phyloP scores from a whole-genome alignment of 2,797 vertebrate genomes.

The Sebastes steindachneri region DNA sequence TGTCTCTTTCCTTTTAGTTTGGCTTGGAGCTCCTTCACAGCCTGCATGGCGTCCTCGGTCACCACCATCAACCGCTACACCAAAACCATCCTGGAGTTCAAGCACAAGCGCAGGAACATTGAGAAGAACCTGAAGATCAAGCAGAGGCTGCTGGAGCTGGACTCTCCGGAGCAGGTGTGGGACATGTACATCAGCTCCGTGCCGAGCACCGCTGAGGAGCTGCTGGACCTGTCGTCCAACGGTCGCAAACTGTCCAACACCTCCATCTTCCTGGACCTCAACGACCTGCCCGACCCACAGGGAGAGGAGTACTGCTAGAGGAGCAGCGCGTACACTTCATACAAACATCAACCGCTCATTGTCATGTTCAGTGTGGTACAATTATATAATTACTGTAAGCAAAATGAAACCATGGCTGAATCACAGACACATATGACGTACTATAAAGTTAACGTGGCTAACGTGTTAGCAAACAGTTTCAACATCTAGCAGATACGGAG shows the following conservation, averaged over 20 bases:
- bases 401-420: background rate
- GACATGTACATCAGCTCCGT: constrained; percentile 91
- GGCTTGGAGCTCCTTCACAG: constrained; percentile 92
- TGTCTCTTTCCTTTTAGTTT: constrained; percentile 76
- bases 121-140: constrained; percentile 91
- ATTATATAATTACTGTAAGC: constrained; percentile 11
- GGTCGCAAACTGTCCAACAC: constrained; percentile 84
- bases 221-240: constrained; percentile 81
- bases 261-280: constrained; percentile 86
- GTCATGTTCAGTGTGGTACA: background rate
- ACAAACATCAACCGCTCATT: background rate
- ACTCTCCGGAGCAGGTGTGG: constrained; percentile 88
- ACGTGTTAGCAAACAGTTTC: background rate
- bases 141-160: constrained; percentile 85
- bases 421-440: background rate
- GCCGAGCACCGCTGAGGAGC: constrained; percentile 83
- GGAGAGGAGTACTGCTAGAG: constrained; percentile 82
- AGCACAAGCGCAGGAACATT: constrained; percentile 89
- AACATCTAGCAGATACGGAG: background rate
- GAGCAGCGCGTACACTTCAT: background rate
- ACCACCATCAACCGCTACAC: constrained; percentile 92
- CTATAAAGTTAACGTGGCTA: background rate
- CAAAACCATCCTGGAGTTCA: constrained; percentile 90
- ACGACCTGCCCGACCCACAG: constrained; percentile 70
- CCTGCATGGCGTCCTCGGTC: constrained; percentile 93